Base-by-base conservation (phyloP, 2,113 vertebrate genomes). In the Crotalus horridus region DNA sequence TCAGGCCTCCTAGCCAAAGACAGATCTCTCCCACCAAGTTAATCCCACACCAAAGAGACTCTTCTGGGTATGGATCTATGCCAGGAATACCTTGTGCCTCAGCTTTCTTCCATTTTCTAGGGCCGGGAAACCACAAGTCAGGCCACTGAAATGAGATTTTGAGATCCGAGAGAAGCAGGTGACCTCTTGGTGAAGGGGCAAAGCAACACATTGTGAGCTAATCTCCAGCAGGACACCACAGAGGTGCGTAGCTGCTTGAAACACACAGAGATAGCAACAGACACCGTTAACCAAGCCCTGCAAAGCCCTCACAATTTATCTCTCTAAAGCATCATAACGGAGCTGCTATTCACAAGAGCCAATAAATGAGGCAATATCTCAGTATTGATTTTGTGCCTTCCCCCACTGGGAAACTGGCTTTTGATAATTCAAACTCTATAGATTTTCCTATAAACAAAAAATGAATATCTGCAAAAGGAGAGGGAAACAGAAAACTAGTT, bases 371-470 rank as follows among this genome's bases (percentile, higher is more conserved):
- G 98, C 98, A 98, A 98, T 99, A 98, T 98, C 98, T 99, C 98
- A 98, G 95, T 96, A 99, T 99, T 93, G 98, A 99, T 99, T 99
- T 98, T 97, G 97, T 98, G 98, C 97, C 96, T 95, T 96, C 97
- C 95, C 92, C 97, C 87, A 74, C 94, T 96, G 96, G 97, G 96
- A 97, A 96, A 94, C 94, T 95, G 94, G 97, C 97, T 97, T 98
- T 98, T 98, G 98, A 98, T 98, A 99, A 98, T 98, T 99, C 98
- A 98, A 98, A 97, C 96, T 20, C 43, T 97, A 99, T 99, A 96
- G 98, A 99, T 99, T 99, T 99, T 98, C 98, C 98, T 98, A 98
- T 98, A 98, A 98, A 97, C 97, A 97, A 98, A 98, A 96, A 97
- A 97, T 98, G 96, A 97, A 97, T 97, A 98, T 97, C 97, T 97